These are phyloP conservation scores for Calidris pygmaea DNA, from an alignment of 2,113 vertebrate species.

Conservation along the genomic window DNA sequence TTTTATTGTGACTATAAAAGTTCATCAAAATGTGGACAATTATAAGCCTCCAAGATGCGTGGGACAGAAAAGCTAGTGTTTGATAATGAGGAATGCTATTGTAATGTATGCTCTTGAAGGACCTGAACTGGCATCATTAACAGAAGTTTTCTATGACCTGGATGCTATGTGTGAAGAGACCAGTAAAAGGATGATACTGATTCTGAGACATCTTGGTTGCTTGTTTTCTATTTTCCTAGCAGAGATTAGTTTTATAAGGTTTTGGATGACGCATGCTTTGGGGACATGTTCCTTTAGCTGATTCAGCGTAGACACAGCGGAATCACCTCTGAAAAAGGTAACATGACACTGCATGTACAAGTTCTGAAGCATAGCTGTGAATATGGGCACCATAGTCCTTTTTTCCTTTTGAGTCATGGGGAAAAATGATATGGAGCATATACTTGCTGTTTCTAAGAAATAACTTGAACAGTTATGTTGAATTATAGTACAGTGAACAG, in stretches of 20 bases:
- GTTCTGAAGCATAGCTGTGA: background rate
- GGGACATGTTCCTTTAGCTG: background rate
- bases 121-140: background rate
- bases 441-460: background rate
- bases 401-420: background rate
- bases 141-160: background rate
- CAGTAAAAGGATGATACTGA: background rate
- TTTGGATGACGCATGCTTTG: background rate
- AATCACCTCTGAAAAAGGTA: background rate
- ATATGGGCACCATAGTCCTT: background rate
- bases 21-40: background rate
- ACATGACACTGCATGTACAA: background rate
- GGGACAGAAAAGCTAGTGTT: background rate
- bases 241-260: background rate
- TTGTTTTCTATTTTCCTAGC: background rate
- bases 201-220: background rate
- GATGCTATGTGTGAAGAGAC: background rate
- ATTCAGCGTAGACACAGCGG: background rate
- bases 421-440: background rate
- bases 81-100: background rate
- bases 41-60: background rate
- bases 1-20: background rate
- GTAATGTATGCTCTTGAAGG: background rate
- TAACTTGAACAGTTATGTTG: fast-evolving
- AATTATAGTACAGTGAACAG: background rate